Evolutionary conservation across 2,888 invertebrate species (phyloP).

Genomic region (Heliconius erato): DNA sequence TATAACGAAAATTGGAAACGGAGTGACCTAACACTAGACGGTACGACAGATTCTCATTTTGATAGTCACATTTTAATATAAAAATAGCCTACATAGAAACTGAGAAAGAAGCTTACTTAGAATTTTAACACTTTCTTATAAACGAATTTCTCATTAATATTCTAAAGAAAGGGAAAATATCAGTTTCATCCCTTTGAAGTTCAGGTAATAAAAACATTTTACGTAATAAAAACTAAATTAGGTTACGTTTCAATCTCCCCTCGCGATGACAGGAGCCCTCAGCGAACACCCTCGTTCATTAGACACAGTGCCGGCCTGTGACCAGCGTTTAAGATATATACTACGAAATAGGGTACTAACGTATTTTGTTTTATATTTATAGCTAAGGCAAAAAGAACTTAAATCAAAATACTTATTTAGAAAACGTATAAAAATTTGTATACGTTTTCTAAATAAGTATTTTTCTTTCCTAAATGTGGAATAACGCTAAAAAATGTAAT

Average conservation of each 20-base stretch:
- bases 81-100: background rate
- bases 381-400: too few relatives aligned
- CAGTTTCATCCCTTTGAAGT: slow-evolving; percentile 20
- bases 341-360: background rate
- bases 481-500: too few relatives aligned
- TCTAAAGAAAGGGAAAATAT: background rate
- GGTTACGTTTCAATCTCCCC: slow-evolving; percentile 50
- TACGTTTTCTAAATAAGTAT: too few relatives aligned
- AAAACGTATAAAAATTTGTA: too few relatives aligned
- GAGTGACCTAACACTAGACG: too few relatives aligned
- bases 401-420: too few relatives aligned
- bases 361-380: too few relatives aligned
- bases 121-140: background rate
- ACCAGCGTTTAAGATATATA: slow-evolving; percentile 60
- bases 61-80: too few relatives aligned
- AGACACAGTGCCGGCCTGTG: slow-evolving; percentile 60
- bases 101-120: background rate
- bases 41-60: too few relatives aligned
- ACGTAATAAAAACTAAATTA: slow-evolving; percentile 29
- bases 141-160: background rate
- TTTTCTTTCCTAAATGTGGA: too few relatives aligned
- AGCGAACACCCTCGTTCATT: slow-evolving; percentile 55
- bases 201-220: slow-evolving; percentile 22
- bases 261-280: slow-evolving; percentile 45
- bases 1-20: too few relatives aligned